Percentiles rank a stretch among this genome's conserved stretches.
Evolutionary conservation across 2,888 invertebrate species (phyloP).

Genomic region (Polydrusus pterygomalis): DNA sequence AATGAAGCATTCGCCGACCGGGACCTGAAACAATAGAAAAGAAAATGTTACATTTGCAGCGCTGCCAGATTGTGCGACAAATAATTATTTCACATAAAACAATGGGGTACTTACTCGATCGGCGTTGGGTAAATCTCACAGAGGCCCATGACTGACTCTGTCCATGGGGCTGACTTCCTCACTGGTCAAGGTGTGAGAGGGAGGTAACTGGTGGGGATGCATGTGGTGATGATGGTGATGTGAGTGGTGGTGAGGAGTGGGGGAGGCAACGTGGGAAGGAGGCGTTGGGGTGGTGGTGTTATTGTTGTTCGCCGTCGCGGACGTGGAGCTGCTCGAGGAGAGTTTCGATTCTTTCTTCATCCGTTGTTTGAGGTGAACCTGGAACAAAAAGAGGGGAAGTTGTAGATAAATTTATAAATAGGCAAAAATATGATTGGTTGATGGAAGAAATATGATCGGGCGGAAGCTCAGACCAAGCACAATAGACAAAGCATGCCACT

Average conservation of each 20-base stretch:
- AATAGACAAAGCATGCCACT: too few relatives aligned
- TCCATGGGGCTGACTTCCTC: conserved; percentile 70
- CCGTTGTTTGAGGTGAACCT: conserved; percentile 93
- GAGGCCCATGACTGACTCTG: conserved; percentile 73
- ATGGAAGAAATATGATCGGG: too few relatives aligned
- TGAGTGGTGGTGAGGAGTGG: conserved; percentile 59
- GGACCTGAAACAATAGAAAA: conserved; percentile 46
- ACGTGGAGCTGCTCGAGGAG: conserved; percentile 63
- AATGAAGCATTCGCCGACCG: conserved; percentile 72
- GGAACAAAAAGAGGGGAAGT: conserved; percentile 45
- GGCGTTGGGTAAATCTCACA: conserved; percentile 75
- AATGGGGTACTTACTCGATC: conserved; percentile 69
- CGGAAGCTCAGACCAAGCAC: too few relatives aligned
- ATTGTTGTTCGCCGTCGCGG: conserved; percentile 51
- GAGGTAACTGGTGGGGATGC: conserved; percentile 68
- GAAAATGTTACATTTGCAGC: too few relatives aligned
- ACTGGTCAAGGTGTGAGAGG: conserved; percentile 67
- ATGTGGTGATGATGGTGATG: conserved; percentile 68
- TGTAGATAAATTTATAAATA: background rate
- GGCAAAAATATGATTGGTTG: too few relatives aligned
- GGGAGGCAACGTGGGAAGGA: conserved; percentile 38
- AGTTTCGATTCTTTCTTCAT: conserved; percentile 89
- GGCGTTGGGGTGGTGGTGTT: conserved; percentile 46
- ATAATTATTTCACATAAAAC: background rate
- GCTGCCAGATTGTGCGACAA: too few relatives aligned